These are phyloP conservation scores for Dipodomys ordii DNA, from an alignment of 2,113 vertebrate genomes.

Conservation along the genomic window DNA sequence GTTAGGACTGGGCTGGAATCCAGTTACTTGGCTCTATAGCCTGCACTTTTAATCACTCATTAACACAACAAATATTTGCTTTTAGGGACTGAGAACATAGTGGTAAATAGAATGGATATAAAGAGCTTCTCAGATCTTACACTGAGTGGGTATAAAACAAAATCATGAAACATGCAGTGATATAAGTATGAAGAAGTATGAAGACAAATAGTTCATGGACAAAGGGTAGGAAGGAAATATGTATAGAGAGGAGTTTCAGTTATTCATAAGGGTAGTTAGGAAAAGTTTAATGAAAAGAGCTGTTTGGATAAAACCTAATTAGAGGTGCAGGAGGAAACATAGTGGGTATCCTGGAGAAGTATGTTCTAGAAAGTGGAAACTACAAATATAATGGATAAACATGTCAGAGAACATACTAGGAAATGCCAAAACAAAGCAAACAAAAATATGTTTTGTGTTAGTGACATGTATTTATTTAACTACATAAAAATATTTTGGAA, in stretches of 20 bases:
- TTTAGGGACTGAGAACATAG: not conserved
- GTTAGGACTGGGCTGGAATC: not conserved
- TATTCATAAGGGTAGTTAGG: not conserved
- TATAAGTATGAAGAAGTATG: not conserved
- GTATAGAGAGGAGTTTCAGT: not conserved
- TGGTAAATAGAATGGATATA: not conserved
- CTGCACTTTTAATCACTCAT: not conserved
- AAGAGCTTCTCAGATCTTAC: not conserved
- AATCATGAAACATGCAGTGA: not conserved
- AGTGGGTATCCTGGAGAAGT: not conserved
- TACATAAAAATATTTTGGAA: not conserved
- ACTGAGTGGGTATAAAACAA: not conserved
- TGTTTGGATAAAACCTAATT: not conserved
- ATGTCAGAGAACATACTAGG: not conserved
- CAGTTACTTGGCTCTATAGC: not conserved
- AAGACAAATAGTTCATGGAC: not conserved
- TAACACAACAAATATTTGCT: not conserved
- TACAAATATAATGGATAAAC: not conserved
- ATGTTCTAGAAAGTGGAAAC: not conserved
- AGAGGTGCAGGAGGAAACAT: not conserved
- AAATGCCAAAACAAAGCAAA: slow-evolving; percentile 5
- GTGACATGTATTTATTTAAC: not conserved
- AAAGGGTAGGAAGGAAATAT: not conserved
- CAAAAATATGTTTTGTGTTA: not conserved
- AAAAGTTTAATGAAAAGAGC: not conserved